Evolutionary conservation across 2,888 invertebrate genomes (phyloP), one percentile per base, ranked within the genome.

Genomic region (Pegoplata infirma): DNA sequence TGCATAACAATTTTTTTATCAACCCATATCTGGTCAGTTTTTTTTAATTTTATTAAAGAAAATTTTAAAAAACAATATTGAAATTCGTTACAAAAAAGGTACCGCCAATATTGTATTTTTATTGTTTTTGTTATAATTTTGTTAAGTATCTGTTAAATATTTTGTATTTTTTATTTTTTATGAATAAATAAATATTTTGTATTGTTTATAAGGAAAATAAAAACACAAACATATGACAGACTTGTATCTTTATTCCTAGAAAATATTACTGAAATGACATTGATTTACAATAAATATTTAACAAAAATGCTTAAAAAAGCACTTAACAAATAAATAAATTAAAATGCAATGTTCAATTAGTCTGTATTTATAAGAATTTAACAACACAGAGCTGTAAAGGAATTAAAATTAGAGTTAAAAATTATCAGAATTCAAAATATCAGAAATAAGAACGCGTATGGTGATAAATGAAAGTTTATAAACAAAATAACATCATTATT

Each of bases 241-340:
- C 5, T 25, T 6, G 44, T 56, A 55, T 25, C 40, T 63, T 63
- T 59, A 59, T 46, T 71, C 19, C 44, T 66, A 28, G 25, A 25
- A 71, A 76, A 66, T 66, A 51, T 32, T 64, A 59, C 21, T 61
- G 28, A 69, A 78, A 69, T 71, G 79, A 28, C 79, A 71, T 74
- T 79, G 79, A 79, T 71, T 75, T 67, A 71, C 49, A 55, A 55
- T 28, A 61, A 53, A 59, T 36, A 56, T 32, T 40, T 3, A 67
- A 36, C 44, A n/a, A 66, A 64, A 32, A 32, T 44, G 3, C 8
- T 23, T 21, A 59, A 28, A 67, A 25, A 51, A 51, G 25, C 55
- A 10, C 21, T 53, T 21, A 17, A 16, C 16, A 14, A 16, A 55
- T 17, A 55, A 28, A 53, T 6, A 53, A 53, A 3, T 40, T 36